Base-by-base conservation (phyloP, 2,113 vertebrate species). In the Oplegnathus fasciatus region DNA sequence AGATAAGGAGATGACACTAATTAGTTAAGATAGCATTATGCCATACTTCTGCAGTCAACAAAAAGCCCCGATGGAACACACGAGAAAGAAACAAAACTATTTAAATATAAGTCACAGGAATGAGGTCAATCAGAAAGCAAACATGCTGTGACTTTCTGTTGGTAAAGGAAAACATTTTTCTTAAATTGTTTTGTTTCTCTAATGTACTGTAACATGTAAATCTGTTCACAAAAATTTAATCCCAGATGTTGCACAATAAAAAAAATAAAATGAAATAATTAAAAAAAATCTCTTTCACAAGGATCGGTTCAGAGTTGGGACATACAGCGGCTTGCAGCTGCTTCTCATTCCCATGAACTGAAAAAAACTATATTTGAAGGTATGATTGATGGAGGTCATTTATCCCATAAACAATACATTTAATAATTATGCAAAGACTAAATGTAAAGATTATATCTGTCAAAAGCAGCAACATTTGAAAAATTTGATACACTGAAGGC, bases 1-100 rank as follows among this genome's bases (percentile, higher is more conserved):
- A 42, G 42, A 69, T 61, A 15, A 81, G 68, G 72, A 70, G 80
- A 46, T 58, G 58, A 77, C 4, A 4, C 52, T 77, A 64, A 86
- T 71, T 74, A 79, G 74, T 24, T 18, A 10, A 55, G 26, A 54
- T 40, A 67, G 7, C 14, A n/a, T 6, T 32, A 54, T 24, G 48
- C 14, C 8, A n/a, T 9, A 64, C 34, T 66, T 52, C 24, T 75
- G 42, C 14, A 58, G 66, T 67, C 72, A 66, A 62, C 61, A 68
- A 42, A 60, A 54, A 24, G 58, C 13, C 60, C 44, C 80, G 1
- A 5, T n/a, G 83, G 69, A 58, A 46, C 26, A 15, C 22, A 34
- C 1, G 1, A 42, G n/a, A 50, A 34, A 40, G 18, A 54, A 80
- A 46, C 34, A 62, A 18, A 18, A 61, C 18, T 2, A 18, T 42